phyloP scores from a whole-genome alignment of 2,888 invertebrate genomes.

The Seladonia tumulorum region DNA sequence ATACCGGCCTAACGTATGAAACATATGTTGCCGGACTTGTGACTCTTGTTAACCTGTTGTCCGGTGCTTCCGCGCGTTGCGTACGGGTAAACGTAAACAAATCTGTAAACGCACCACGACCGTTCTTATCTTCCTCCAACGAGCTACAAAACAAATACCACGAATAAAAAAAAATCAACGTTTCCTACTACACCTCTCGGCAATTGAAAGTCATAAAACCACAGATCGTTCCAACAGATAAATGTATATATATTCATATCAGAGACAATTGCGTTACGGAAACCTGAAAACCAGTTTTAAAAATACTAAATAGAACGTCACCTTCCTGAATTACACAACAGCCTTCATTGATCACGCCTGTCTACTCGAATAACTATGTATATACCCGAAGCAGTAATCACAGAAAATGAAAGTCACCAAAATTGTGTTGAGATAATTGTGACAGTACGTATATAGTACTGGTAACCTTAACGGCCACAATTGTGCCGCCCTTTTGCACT shows the following conservation, averaged over 20 bases:
- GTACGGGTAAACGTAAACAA: constrained; percentile 33
- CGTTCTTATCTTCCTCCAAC: neutral
- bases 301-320: constrained; percentile 2
- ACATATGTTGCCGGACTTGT: constrained; percentile 23
- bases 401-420: neutral
- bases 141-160: neutral
- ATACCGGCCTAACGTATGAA: neutral
- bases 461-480: neutral
- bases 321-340: constrained; percentile 48
- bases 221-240: neutral
- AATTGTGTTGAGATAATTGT: neutral
- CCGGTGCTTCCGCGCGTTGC: neutral
- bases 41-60: neutral
- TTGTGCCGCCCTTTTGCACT: constrained; percentile 4
- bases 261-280: neutral
- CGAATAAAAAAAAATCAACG: neutral
- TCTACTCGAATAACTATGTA: neutral
- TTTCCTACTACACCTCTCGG: neutral
- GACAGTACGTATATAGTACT: neutral
- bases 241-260: neutral
- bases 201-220: neutral
- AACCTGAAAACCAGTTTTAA: neutral
- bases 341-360: constrained; percentile 1
- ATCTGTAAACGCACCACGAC: neutral
- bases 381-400: neutral